Percentiles rank a stretch among this genome's conserved stretches.
Conservation (phyloP, 2,113 vertebrate genomes). For the Promerops cafer region DNA sequence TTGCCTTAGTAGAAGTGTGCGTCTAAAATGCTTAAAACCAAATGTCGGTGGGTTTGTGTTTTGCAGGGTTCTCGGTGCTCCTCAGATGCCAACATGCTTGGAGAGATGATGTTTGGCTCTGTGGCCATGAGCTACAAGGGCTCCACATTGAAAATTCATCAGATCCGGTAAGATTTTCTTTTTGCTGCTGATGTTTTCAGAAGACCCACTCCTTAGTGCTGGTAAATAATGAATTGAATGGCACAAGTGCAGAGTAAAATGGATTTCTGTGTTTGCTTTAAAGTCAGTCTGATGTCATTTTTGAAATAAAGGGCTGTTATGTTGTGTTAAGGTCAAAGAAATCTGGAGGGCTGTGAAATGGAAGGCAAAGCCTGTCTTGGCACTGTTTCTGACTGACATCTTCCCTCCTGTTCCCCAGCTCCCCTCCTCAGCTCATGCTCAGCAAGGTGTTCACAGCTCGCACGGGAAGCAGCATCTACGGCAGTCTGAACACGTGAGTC, state of each 20-base stretch:
- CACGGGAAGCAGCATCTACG: constrained; percentile 93
- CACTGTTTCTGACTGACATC: background rate
- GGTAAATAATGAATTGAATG: background rate
- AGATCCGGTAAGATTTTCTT: constrained; percentile 83
- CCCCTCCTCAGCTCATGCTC: constrained; percentile 96
- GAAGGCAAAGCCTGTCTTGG: background rate
- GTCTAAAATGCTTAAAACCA: background rate
- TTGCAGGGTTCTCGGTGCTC: constrained; percentile 85
- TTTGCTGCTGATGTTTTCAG: background rate
- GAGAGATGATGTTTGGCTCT: constrained; percentile 99
- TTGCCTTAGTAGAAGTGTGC: background rate
- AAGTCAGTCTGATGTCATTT: background rate
- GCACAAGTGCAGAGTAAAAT: background rate
- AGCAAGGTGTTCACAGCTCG: constrained; percentile 98
- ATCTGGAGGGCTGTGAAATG: background rate
- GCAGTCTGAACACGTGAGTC: constrained; percentile 97
- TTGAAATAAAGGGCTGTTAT: background rate
- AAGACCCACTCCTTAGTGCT: background rate
- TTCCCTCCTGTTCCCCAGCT: constrained; percentile 71
- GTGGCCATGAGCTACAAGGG: constrained; percentile 99
- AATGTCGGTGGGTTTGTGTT: background rate
- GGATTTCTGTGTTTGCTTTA: background rate
- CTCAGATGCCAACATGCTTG: constrained; percentile 96
- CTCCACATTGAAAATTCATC: constrained; percentile 96
- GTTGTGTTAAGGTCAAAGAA: background rate